Evolutionary conservation across 2,888 invertebrate species (phyloP), one percentile per base, ranked within the genome.

Genomic region (Helobdella robusta): DNA sequence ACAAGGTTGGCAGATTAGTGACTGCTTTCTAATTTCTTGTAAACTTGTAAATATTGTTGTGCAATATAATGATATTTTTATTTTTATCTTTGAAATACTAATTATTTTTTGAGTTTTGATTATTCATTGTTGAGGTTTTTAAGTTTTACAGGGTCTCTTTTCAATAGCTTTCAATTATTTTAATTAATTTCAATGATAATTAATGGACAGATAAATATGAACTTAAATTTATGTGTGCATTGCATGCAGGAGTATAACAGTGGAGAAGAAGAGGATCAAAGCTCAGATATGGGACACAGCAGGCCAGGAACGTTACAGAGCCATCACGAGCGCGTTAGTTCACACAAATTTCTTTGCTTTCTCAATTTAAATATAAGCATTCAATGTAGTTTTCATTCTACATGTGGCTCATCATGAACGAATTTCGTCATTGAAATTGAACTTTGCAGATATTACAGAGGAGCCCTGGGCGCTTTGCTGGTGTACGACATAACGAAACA

Each of bases 401-500:
- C 25, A 23, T 23, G 2, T 4, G 15, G 52, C 2, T 23, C 18
- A 3, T 15, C 15, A 15, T 52, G 23, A 52, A 23, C 28, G 52
- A 4, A 23, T 3, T 52, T 18, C 15, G 23, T 56, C n/a, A 11
- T 30, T 30, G 56, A 56, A 56, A 3, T 6, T 25, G 5, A 30
- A 30, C 32, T 1, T 4, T n/a, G 15, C 74, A 85, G 85, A 68
- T 87, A 98, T 82, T 99, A 99, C 83, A 87, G 98, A 75, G 98
- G 98, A 73, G 98, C 98, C 32, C 97, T 98, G 18, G 98, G 98
- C 68, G 98, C 97, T 62, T 84, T 99, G 68, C 84, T 99, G 74
- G 98, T 99, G 46, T 99, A 99, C 82, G 98, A 98, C 82, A 99
- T 99, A 78, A 95, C 95, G 68, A 97, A 97, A 83, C 97, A 97